Evolutionary conservation across 2,797 vertebrate species (phyloP), one percentile per base, ranked within the genome.

Genomic region (Pipistrellus nathusii): DNA sequence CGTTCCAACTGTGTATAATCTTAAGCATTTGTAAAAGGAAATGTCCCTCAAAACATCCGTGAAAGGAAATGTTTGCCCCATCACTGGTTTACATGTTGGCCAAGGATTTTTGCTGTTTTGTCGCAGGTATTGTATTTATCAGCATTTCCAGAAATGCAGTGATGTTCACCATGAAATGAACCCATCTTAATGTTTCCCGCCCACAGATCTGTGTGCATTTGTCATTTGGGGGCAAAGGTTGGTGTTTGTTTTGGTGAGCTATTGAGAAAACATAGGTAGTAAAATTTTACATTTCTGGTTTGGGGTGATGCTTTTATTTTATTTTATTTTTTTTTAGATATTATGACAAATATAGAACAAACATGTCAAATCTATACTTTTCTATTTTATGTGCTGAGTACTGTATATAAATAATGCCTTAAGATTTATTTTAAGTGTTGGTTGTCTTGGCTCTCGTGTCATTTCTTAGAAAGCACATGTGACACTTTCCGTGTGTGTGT

Each of bases 41-140:
- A 62, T 62, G 59, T 55, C 97, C 97, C 93, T 96, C 91, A 97
- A 95, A 97, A 66, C 85, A 71, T 96, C 97, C 97, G 96, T 97
- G 97, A 97, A 98, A 97, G 94, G 97, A 96, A 98, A 95, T 66
- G 97, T 97, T 97, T 97, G 94, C 96, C 93, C 85, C 96, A 94
- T 97, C 84, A 62, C 96, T 96, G 93, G 90, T 97, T 96, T 96
- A 94, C 84, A 69, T 86, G 62, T 91, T 96, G 93, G 94, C 94
- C 91, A 78, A 85, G 91, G 92, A 87, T 77, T 84, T 94, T 94
- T 94, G 91, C 90, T 95, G 12, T 97, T 90, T 95, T 95, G 71
- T 85, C 66, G 69, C 78, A 85, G 62, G 27, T n/a, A 64, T 15
- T n/a, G 11, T 20, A 14, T 85, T 85, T 35, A 93, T 85, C 85